Base-by-base conservation (phyloP, 2,888 invertebrate genomes). In the Drosophila peninsularis region DNA sequence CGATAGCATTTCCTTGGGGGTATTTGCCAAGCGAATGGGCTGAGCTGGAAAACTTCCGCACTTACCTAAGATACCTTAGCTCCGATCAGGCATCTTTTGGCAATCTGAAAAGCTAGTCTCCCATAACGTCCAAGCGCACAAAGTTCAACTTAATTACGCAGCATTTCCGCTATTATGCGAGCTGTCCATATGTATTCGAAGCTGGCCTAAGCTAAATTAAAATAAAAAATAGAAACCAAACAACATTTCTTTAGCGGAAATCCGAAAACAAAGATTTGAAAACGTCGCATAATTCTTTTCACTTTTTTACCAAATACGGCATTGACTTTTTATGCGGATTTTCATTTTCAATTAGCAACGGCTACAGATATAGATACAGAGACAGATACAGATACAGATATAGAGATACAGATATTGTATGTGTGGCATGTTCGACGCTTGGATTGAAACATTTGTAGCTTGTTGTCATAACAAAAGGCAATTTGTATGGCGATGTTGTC, bases 231-330 rank as follows among this genome's bases (percentile, higher is more conserved):
- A 30, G 3, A 21, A 42, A 34, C 11, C 5, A 42, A 42, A 42
- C 42, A 42, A 65, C 45, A 47, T 82, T 87, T 87, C 84, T 85
- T 88, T 81, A 54, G 68, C 86, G 86, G 86, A 86, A 86, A 78
- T 86, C 74, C 80, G 71, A 81, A 75, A 53, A 64, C 36, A 75
- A 69, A 70, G 55, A 49, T 69, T 50, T 61, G 50, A 69, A 78
- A 73, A 75, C 69, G 45, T 71, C 85, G 79, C 75, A 83, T 78
- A 76, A 82, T 86, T 84, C 81, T 88, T 86, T 86, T 86, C 86
- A 88, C 85, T 82, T 75, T 82, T 77, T 76, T 61, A 71, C 88
- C 87, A 80, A 88, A 88, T 88, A 75, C 66, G 87, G 86, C 49
- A 55, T 66, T 66, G 73, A 47, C 53, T 62, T 58, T 75, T 78